phyloP scores from a whole-genome alignment of 2,797 vertebrate genomes.

The Sebastes steindachneri region DNA sequence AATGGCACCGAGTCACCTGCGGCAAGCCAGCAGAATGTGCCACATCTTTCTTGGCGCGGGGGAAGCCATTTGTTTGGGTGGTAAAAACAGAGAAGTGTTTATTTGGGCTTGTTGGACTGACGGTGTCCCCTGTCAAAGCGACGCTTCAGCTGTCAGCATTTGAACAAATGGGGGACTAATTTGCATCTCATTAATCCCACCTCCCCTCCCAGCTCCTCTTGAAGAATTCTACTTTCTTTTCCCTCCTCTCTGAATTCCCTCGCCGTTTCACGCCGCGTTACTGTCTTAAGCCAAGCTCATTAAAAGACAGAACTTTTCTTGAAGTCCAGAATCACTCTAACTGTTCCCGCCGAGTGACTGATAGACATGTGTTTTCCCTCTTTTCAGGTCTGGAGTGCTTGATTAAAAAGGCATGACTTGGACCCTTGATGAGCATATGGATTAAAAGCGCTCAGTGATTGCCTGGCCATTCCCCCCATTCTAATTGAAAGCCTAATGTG shows the following conservation, averaged over 20 bases:
- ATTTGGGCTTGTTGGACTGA: slow-evolving; percentile 72
- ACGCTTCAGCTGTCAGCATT: slow-evolving; percentile 70
- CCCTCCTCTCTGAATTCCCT: slow-evolving; percentile 38
- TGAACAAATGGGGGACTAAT: slow-evolving; percentile 73
- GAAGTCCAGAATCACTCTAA: slow-evolving; percentile 58
- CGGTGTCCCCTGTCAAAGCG: slow-evolving; percentile 64
- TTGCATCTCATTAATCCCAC: slow-evolving; percentile 80
- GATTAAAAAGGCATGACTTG: slow-evolving; percentile 83
- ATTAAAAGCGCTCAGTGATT: slow-evolving; percentile 84
- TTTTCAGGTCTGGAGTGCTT: slow-evolving; percentile 75
- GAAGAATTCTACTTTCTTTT: slow-evolving; percentile 51
- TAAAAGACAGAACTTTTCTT: slow-evolving; percentile 67
- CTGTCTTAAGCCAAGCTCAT: slow-evolving; percentile 74
- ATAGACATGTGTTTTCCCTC: slow-evolving; percentile 71
- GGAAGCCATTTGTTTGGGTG: slow-evolving; percentile 60
- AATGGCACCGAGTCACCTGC: slow-evolving; percentile 58
- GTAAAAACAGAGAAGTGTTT: slow-evolving; percentile 69
- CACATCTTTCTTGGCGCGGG: slow-evolving; percentile 51
- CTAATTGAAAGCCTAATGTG: slow-evolving; percentile 87
- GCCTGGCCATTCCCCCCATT: slow-evolving; percentile 78
- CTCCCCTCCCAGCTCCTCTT: slow-evolving; percentile 49
- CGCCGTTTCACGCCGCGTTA: slow-evolving; percentile 51
- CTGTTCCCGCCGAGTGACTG: slow-evolving; percentile 64
- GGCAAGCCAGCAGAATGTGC: slow-evolving; percentile 50
- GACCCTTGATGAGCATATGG: slow-evolving; percentile 84